Evolutionary conservation across 2,888 invertebrate genomes (phyloP).

Genomic region (Smittia sp.): DNA sequence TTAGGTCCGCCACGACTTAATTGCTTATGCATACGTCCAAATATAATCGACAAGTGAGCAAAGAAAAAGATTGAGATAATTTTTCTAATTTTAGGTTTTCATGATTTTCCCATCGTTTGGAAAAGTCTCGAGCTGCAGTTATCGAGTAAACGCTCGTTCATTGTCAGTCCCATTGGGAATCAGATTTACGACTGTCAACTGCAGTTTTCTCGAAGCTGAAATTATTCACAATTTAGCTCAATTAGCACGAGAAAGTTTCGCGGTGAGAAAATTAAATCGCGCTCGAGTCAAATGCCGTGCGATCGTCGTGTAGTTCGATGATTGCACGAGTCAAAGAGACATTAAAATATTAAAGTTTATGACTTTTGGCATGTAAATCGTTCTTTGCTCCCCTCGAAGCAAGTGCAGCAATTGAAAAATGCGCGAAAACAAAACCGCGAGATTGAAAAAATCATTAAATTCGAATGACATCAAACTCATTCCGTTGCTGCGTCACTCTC

Average conservation of each 20-base stretch:
- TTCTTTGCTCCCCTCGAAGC: not conserved
- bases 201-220: not conserved
- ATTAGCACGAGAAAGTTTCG: not conserved
- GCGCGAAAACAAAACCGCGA: not conserved
- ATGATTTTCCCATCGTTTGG: not conserved
- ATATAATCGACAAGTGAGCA: not conserved
- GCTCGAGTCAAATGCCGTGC: no score
- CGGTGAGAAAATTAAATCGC: not conserved
- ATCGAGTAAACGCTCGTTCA: not conserved
- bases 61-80: constrained; percentile 22
- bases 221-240: not conserved
- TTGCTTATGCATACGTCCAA: constrained; percentile 11
- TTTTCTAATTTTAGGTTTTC: constrained; percentile 16
- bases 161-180: not conserved
- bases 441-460: not conserved
- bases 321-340: constrained; percentile 1
- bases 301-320: not conserved
- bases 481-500: not conserved
- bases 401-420: not conserved
- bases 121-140: not conserved
- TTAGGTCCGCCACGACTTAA: not conserved
- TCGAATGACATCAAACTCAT: not conserved
- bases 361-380: constrained; percentile 29
- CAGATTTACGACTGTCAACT: not conserved
- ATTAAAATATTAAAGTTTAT: constrained; percentile 24